These are phyloP conservation scores for Colossoma macropomum DNA, from an alignment of 2,113 vertebrate species.

Conservation along the genomic window DNA sequence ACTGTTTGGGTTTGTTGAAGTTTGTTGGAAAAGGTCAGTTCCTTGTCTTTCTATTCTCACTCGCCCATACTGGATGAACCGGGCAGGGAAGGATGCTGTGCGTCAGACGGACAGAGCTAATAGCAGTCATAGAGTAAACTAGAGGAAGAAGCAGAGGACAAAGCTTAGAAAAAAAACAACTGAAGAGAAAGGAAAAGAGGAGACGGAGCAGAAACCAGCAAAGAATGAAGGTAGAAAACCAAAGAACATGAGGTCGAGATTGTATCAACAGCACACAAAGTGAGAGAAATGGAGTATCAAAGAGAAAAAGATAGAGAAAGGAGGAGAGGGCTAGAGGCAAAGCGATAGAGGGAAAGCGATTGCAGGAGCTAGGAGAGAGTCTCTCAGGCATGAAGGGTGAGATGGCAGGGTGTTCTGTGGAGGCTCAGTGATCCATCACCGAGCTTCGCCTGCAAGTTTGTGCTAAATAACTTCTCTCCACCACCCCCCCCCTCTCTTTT, in stretches of 20 bases:
- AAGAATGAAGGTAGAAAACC: neutral
- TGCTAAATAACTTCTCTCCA: conserved; percentile 56
- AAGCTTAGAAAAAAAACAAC: neutral
- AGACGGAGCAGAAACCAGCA: neutral
- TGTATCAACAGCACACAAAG: neutral
- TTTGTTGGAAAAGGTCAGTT: too few species aligned
- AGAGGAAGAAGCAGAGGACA: neutral
- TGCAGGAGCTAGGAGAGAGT: conserved; percentile 10
- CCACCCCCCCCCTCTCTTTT: conserved; percentile 41
- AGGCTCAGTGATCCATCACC: conserved; percentile 64
- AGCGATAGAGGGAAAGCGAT: conserved; percentile 8
- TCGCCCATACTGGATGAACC: neutral
- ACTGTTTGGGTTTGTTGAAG: too few species aligned
- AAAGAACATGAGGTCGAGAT: conserved; percentile 13
- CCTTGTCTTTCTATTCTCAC: neutral
- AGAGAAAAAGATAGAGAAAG: conserved; percentile 5
- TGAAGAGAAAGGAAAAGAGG: neutral
- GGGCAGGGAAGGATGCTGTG: neutral
- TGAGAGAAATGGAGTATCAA: neutral
- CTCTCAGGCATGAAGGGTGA: conserved; percentile 58
- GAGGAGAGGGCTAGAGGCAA: neutral
- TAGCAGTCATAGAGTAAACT: neutral
- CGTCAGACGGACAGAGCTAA: neutral
- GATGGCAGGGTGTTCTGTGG: conserved; percentile 53
- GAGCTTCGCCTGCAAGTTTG: conserved; percentile 50